Base-by-base conservation (phyloP, 2,888 invertebrate species). In the Eupelmus urozonus region DNA sequence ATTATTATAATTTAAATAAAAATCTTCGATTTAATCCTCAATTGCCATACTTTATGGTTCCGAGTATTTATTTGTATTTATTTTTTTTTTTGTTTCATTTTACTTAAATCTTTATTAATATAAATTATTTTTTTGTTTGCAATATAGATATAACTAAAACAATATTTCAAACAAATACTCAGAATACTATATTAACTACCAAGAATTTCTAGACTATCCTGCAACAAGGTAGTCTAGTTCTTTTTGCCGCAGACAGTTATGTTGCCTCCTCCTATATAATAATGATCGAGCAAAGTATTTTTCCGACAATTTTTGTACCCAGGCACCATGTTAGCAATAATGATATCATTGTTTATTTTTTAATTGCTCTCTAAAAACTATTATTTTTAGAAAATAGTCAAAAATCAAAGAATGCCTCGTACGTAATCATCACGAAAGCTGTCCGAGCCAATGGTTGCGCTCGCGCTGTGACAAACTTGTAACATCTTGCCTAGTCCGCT, bases 401-500 rank as follows among this genome's bases (percentile, higher is more conserved):
- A 69, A n/a, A 81, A 78, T 69, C 62, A 78, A 83, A 83, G 81
- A 70, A 78, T 79, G 73, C 83, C 81, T 85, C 88, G 86, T 90
- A 90, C 90, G 86, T 89, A 89, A 85, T 89, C 87, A 83, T 86
- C 87, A 66, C 74, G 74, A 74, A 74, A 74, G 66, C 59, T 74
- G 82, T 80, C 83, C 81, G 78, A 72, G 63, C 72, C 80, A 78
- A 78, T 72, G 72, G 84, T 81, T 82, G 85, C 82, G 83, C 85
- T 86, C 84, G 88, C 84, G 87, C 92, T 92, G 91, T 93, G 93
- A 90, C 93, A 93, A 89, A 93, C 93, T 91, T 93, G 93, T 85
- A 93, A 91, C 92, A 93, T 93, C 87, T 92, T 91, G 87, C 93
- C 93, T 87, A 93, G 90, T 84, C 93, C 93, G 86, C 93, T 93